Percentiles rank a stretch among this genome's conserved stretches.
Conservation (phyloP, 2,888 invertebrate genomes). For the Eledone cirrhosa region DNA sequence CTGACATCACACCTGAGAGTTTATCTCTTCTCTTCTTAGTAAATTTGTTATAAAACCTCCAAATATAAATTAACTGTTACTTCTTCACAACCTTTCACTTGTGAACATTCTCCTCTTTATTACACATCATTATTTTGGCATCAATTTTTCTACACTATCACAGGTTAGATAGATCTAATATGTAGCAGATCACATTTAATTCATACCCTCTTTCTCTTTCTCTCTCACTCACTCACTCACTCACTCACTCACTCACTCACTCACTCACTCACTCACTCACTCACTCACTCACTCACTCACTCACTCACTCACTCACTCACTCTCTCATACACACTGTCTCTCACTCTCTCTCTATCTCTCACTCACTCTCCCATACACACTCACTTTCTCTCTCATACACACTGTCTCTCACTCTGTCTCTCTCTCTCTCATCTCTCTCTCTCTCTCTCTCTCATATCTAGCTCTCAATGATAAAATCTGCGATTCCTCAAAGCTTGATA, state of each 20-base stretch:
- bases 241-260: neutral
- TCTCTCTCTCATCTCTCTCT: neutral
- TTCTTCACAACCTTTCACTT: too few species aligned
- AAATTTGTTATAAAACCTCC: too few species aligned
- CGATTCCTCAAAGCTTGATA: too few species aligned
- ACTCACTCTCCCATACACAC: neutral
- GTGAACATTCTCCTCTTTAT: too few species aligned
- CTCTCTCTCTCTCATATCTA: constrained; percentile 14
- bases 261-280: neutral
- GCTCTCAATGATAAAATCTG: neutral
- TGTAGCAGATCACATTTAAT: neutral
- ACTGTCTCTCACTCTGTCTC: neutral
- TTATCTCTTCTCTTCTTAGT: too few species aligned
- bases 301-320: neutral
- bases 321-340: neutral
- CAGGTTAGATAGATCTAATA: too few species aligned
- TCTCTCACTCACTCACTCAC: neutral
- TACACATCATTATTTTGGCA: too few species aligned
- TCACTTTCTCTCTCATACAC: neutral
- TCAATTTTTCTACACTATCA: too few species aligned
- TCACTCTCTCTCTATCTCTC: neutral
- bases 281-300: neutral
- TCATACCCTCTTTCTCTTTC: neutral
- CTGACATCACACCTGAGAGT: too few species aligned
- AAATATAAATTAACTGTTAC: too few species aligned